Evolutionary conservation across 2,797 vertebrate genomes (phyloP), one percentile per base, ranked within the genome.

Genomic region (Labeo calbasu): DNA sequence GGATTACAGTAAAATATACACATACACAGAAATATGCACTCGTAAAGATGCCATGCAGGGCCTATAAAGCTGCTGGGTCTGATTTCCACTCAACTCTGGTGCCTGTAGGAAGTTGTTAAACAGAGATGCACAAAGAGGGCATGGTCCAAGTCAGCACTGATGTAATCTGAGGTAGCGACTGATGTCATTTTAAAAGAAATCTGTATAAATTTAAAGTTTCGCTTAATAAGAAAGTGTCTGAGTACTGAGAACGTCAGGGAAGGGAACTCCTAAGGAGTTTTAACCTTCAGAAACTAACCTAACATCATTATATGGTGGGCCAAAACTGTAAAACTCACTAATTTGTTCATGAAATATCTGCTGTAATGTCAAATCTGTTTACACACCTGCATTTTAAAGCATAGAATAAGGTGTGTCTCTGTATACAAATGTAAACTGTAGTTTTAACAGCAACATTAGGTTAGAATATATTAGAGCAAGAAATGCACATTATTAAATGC

Each of bases 31-130:
- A 78, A 85, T 63, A 82, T 15, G 57, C 32, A 36, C 59, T 43
- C 46, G 77, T 61, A 81, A 87, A 87, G 77, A 80, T 23, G 28
- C 75, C 79, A 81, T 69, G 23, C 68, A 17, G 40, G 83, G 73
- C 72, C 59, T 9, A 63, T 87, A 75, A 88, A 86, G 69, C 23
- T 46, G 40, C 73, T 78, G 72, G 85, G 59, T 88, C 86, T 70
- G 82, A 88, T 88, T 87, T 85, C 79, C 78, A 79, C 63, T 85
- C 25, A 36, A 43, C 66, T 63, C 79, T 81, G 73, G 69, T 77
- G 78, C 59, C 66, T 82, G 85, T 78, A 85, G 75, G 84, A 88
- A 86, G 81, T 70, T 83, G 77, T 87, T 85, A 89, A 87, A 85
- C 15, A 75, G 75, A 63, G 51, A 80, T 77, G 46, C 82, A 85